Percentiles rank a stretch among this genome's conserved stretches.
Evolutionary conservation across 2,888 invertebrate species (phyloP).

Genomic region (Microchrysa polita): DNA sequence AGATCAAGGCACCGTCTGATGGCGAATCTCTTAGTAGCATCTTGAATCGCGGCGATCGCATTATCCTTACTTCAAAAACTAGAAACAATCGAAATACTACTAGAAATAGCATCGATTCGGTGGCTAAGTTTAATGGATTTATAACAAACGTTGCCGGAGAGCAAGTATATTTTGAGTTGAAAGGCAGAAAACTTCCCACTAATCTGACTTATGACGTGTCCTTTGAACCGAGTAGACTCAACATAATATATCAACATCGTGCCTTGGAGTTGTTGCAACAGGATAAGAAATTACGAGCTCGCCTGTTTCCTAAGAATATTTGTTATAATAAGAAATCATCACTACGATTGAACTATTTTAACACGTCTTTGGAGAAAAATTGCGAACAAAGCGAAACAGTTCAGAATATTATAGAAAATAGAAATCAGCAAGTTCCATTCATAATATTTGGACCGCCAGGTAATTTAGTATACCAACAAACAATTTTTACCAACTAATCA

Average conservation of each 20-base stretch:
- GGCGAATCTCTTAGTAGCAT: neutral
- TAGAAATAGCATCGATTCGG: neutral
- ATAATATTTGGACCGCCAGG: constrained; percentile 90
- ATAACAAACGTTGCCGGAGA: constrained; percentile 33
- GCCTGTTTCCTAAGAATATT: constrained; percentile 41
- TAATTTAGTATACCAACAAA: constrained; percentile 55
- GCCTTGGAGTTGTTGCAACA: constrained; percentile 54
- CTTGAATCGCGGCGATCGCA: constrained; percentile 9
- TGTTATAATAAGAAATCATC: neutral
- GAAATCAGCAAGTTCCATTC: constrained; percentile 75
- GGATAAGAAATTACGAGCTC: constrained; percentile 5
- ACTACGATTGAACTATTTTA: constrained; percentile 53
- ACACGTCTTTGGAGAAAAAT: constrained; percentile 66
- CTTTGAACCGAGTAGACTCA: constrained; percentile 56
- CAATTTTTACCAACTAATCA: too few species aligned
- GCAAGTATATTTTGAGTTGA: constrained; percentile 39
- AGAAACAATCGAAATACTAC: neutral
- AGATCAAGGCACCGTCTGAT: neutral
- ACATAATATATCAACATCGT: constrained; percentile 58
- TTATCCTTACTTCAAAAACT: neutral
- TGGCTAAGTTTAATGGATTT: constrained; percentile 9
- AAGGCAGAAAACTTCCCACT: neutral
- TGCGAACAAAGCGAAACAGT: constrained; percentile 74
- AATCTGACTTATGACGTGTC: constrained; percentile 51
- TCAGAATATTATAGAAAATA: constrained; percentile 71